These are phyloP conservation scores for Limnodromus scolopaceus DNA, from an alignment of 2,797 vertebrate species.

Conservation along the genomic window DNA sequence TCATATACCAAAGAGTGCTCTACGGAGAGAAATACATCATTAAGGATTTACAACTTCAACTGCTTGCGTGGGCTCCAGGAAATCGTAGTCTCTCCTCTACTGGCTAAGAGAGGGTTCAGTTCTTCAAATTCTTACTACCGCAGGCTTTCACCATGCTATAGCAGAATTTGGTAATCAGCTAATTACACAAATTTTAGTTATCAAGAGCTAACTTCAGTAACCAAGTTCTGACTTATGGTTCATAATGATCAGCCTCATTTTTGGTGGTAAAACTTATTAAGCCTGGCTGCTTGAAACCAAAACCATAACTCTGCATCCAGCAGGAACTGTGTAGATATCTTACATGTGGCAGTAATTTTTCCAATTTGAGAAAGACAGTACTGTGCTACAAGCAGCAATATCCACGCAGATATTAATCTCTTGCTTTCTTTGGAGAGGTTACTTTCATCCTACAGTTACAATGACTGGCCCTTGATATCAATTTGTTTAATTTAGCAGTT, in stretches of 20 bases:
- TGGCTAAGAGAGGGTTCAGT: background rate
- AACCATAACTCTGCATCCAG: background rate
- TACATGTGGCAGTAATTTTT: accelerated
- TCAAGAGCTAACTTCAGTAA: background rate
- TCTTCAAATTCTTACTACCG: background rate
- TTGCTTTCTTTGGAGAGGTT: background rate
- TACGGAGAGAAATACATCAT: background rate
- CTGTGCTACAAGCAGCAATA: background rate
- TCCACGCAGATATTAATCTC: background rate
- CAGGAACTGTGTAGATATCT: background rate
- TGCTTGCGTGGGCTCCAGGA: background rate
- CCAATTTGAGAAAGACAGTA: background rate
- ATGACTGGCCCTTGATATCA: background rate
- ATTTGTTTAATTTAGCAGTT: background rate
- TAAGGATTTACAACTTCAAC: background rate
- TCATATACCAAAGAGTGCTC: background rate
- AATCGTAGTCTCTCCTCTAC: accelerated
- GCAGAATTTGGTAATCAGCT: background rate
- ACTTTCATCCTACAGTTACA: background rate
- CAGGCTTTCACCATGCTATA: background rate
- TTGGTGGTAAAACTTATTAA: background rate
- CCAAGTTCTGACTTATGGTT: background rate
- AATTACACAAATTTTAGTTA: background rate
- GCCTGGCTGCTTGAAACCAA: background rate
- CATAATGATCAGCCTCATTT: background rate